Percentiles rank a stretch among this genome's conserved stretches.
Conservation (phyloP, 1,140 invertebrate species). For the Lordiphosa clarofinis region DNA sequence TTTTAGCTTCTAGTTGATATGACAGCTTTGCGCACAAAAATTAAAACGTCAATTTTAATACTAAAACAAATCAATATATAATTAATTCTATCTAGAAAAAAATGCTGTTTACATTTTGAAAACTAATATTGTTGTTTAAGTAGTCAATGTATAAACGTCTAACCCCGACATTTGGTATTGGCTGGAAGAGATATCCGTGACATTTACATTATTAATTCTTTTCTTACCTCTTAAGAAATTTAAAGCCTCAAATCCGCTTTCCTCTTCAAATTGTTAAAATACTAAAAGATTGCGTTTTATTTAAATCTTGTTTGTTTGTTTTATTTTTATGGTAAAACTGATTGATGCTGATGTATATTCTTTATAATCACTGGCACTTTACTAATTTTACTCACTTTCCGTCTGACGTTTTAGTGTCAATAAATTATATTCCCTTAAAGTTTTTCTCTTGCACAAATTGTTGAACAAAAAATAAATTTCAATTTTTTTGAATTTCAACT, state of each 20-base stretch:
- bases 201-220: too few relatives aligned
- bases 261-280: background rate
- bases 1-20: too few relatives aligned
- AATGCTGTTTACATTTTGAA: too few relatives aligned
- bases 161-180: too few relatives aligned
- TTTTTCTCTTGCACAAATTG: conserved; percentile 76
- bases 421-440: conserved; percentile 58
- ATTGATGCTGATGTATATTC: background rate
- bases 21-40: too few relatives aligned
- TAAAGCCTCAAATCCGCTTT: background rate
- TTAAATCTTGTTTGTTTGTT: conserved; percentile 2
- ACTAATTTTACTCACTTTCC: conserved; percentile 48
- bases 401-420: conserved; percentile 59
- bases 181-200: too few relatives aligned
- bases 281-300: background rate
- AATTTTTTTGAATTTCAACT: conserved; percentile 67
- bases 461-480: conserved; percentile 78
- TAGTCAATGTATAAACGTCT: too few relatives aligned
- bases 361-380: conserved; percentile 8
- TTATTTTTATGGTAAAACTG: background rate
- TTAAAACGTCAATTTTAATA: too few relatives aligned
- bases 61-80: too few relatives aligned
- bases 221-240: background rate
- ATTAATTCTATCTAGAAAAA: too few relatives aligned
- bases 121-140: too few relatives aligned